phyloP scores from a whole-genome alignment of 2,113 vertebrate genomes.

The Sialia sialis region DNA sequence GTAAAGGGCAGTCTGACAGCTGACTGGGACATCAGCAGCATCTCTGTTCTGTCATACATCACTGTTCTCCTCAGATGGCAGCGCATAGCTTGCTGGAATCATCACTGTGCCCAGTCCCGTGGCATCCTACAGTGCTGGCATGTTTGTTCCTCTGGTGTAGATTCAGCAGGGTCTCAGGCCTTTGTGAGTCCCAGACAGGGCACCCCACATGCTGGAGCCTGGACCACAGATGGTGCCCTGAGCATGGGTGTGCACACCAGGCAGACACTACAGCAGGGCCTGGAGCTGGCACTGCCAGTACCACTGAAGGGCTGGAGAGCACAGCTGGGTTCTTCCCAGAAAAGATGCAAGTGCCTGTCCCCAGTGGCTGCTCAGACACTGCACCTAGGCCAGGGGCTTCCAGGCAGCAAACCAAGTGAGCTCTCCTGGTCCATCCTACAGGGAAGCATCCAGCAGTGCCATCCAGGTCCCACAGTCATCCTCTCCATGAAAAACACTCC shows the following conservation, averaged over 20 bases:
- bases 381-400: not conserved
- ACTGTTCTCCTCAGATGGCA: not conserved
- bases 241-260: not conserved
- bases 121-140: not conserved
- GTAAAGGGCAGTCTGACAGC: not conserved
- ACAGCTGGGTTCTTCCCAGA: not conserved
- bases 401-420: not conserved
- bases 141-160: not conserved
- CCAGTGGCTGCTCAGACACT: not conserved
- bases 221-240: not conserved
- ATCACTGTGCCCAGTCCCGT: rapidly evolving
- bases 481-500: not conserved
- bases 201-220: not conserved
- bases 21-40: not conserved
- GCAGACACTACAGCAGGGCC: not conserved
- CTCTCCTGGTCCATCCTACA: not conserved
- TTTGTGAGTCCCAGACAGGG: not conserved
- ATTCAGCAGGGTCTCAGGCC: not conserved
- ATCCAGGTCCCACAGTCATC: not conserved
- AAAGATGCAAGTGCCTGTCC: not conserved
- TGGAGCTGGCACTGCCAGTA: not conserved
- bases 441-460: not conserved
- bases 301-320: not conserved
- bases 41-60: not conserved
- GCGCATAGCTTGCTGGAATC: not conserved